A percentile compares a stretch with the other conserved stretches of the same genome.
phyloP scores from a whole-genome alignment of 2,888 invertebrate genomes.

The Mythimna lalbum region DNA sequence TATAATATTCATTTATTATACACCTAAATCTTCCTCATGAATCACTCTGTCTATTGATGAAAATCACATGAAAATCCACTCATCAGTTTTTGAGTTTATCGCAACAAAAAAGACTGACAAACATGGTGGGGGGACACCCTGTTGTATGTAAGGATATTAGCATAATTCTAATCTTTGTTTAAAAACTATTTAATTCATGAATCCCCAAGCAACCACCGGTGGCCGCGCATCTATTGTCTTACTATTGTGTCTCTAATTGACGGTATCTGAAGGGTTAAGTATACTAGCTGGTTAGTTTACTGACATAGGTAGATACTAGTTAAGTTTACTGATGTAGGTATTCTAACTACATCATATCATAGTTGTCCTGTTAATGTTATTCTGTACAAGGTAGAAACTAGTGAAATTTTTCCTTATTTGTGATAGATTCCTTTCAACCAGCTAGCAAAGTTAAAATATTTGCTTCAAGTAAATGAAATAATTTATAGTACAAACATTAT shows the following conservation, averaged over 20 bases:
- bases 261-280: no score
- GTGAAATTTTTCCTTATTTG: slow-evolving; percentile 21
- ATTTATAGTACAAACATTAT: not conserved
- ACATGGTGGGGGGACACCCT: no score
- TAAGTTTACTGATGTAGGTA: not conserved
- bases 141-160: not conserved
- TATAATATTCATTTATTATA: no score
- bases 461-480: not conserved
- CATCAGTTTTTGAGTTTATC: no score
- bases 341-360: no score
- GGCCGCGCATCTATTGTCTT: no score
- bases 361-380: slow-evolving; percentile 17
- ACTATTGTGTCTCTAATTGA: no score
- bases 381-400: not conserved
- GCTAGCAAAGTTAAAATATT: not conserved
- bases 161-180: not conserved
- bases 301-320: not conserved
- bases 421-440: slow-evolving; percentile 5
- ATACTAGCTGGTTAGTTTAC: no score
- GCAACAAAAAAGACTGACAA: not conserved
- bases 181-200: not conserved
- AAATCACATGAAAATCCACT: no score
- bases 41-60: no score
- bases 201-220: no score
- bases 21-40: no score